Evolutionary conservation across 2,113 vertebrate species (phyloP), one percentile per base, ranked within the genome.

Genomic region (Semnornis frantzii): DNA sequence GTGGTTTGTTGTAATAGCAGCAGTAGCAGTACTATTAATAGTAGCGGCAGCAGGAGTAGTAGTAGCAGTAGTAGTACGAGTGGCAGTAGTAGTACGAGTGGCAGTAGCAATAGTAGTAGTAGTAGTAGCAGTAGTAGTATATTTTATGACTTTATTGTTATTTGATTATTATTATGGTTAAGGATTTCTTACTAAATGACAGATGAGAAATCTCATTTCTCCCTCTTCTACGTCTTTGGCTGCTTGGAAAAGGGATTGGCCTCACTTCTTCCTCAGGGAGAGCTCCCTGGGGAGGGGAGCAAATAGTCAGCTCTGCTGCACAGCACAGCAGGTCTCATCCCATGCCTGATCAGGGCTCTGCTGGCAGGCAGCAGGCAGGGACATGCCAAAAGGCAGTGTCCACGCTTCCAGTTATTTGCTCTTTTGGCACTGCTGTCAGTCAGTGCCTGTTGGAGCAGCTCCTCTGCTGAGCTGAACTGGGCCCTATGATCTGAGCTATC

Each of bases 201-300:
- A 79, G 74, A 18, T 6, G 48, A 30, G 30, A 76, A 73, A 69
- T 46, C 6, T 80, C 20, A 27, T 81, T 89, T 10, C 10, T 76
- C 72, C 27, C 14, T n/a, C 58, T 78, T 93, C 48, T 11, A 48
- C 0, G 1, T 33, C 31, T 85, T 54, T 3, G 7, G 8, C 60
- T 87, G 34, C 4, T 55, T 18, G 15, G 8, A 25, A 78, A n/a
- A 30, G 20, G 27, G 58, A 46, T 20, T 58, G 13, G 6, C 10
- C 28, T 15, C 20, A 8, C 30, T 65, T 72, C 2, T 79, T 72
- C 34, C 12, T 6, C 42, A 5, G 20, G 19, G 30, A 89, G 10
- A 4, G n/a, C 85, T 82, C n/a, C 59, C 21, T 68, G 18, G 24
- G 0, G 1, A 31, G 0, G 1, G 23, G 15, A 15, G 20, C 30